A percentile compares a stretch with the other conserved stretches of the same genome.
These are phyloP conservation scores for Knipowitschia caucasica DNA, from an alignment of 2,797 vertebrate species.

Conservation along the genomic window DNA sequence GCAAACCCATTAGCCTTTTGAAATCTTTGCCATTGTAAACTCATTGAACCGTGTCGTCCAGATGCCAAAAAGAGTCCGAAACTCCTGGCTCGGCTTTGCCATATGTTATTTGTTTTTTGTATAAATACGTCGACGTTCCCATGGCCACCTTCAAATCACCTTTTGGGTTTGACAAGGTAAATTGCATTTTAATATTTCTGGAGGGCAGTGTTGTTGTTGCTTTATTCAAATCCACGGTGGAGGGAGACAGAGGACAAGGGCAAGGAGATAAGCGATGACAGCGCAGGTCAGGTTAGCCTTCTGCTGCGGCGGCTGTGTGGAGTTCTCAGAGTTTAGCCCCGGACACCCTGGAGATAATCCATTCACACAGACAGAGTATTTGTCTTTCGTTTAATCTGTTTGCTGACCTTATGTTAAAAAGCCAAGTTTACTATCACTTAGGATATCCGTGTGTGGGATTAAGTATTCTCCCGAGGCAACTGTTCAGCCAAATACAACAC, in stretches of 20 bases:
- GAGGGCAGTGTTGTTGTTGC: constrained; percentile 1
- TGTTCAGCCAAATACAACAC: neutral
- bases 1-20: neutral
- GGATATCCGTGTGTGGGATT: neutral
- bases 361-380: neutral
- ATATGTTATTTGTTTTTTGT: neutral
- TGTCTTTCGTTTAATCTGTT: neutral
- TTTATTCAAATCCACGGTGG: neutral
- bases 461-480: neutral
- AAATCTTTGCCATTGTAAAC: neutral
- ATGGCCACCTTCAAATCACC: constrained; percentile 3
- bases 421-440: neutral
- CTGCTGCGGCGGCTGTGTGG: neutral
- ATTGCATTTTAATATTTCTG: constrained; percentile 10
- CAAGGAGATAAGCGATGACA: constrained; percentile 5
- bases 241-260: constrained; percentile 7
- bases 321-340: neutral
- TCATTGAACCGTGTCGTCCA: neutral
- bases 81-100: neutral
- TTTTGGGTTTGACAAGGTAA: constrained; percentile 6
- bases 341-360: neutral
- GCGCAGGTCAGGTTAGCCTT: constrained; percentile 3
- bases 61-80: neutral
- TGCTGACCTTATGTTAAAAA: neutral
- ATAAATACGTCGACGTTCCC: neutral